Conservation (phyloP, 2,888 invertebrate genomes). For the Drosophila macrothrix region DNA sequence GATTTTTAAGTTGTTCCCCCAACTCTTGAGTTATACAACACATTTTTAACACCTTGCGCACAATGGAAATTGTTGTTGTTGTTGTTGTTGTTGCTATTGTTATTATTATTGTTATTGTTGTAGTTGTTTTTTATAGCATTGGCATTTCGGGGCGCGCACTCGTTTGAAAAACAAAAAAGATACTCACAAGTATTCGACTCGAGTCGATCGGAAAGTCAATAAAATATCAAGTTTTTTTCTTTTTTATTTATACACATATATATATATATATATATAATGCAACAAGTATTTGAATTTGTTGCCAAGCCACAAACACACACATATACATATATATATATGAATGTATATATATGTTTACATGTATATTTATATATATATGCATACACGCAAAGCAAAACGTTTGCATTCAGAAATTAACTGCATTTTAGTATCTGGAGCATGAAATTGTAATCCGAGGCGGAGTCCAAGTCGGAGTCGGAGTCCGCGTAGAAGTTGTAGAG, state of each 20-base stretch:
- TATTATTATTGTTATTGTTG: slow-evolving; percentile 7
- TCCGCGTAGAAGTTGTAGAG: neutral
- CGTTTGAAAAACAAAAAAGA: slow-evolving; percentile 37
- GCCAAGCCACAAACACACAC: slow-evolving; percentile 33
- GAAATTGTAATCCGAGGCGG: slow-evolving; percentile 67
- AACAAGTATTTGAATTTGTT: slow-evolving; percentile 50
- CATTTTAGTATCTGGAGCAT: slow-evolving; percentile 77
- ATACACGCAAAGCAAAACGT: slow-evolving; percentile 14
- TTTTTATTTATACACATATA: neutral
- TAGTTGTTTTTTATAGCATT: slow-evolving; percentile 48
- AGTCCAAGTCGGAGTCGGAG: slow-evolving; percentile 43
- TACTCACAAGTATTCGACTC: slow-evolving; percentile 40
- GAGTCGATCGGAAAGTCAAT: slow-evolving; percentile 69
- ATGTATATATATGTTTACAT: neutral
- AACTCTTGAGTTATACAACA: slow-evolving; percentile 51
- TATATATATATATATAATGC: slow-evolving; percentile 18
- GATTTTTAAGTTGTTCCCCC: slow-evolving; percentile 72
- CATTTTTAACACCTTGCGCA: slow-evolving; percentile 75
- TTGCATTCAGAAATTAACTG: slow-evolving; percentile 53
- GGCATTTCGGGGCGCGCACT: slow-evolving; percentile 58
- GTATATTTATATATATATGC: neutral
- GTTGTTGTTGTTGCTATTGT: neutral
- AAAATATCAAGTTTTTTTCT: slow-evolving; percentile 73
- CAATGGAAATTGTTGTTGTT: slow-evolving; percentile 51
- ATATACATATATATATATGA: neutral